Evolutionary conservation across 2,888 invertebrate species (phyloP), one percentile per base, ranked within the genome.

Genomic region (Mimas tiliae): DNA sequence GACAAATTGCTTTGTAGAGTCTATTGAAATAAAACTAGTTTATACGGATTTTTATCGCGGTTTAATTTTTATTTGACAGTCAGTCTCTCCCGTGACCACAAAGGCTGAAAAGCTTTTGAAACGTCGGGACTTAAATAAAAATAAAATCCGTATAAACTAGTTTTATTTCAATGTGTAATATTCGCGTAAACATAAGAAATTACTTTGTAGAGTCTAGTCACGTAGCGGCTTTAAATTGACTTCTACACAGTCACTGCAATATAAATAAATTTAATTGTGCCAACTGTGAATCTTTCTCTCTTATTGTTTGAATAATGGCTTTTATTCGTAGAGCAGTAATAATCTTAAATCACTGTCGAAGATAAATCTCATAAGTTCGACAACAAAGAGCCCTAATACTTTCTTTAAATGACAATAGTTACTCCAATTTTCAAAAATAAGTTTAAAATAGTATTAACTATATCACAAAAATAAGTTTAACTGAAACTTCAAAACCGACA

Each of bases 201-300:
- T n/a, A 21, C 53, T 16, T 34, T 34, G 34, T 38, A 38, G 42
- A 42, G 38, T 58, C 58, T 11, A 9, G 58, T 42, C 38, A 58
- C 58, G 38, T 38, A 58, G 42, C 16, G 42, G 6, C 58, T 19
- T 19, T 34, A 19, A 42, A 19, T 38, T 12, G 58, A 16, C 34
- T 38, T 27, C 14, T 19, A 0, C 12, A 38, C 58, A 58, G 42
- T 42, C 58, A 58, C 58, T 19, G 12, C 42, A 42, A 12, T 21
- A 55, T 55, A 55, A 58, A 58, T 58, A 58, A 58, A 58, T 58
- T 58, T 58, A 58, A 58, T 58, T 58, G 42, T 55, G 11, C 55
- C 55, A 16, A 34, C 34, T 55, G 55, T 58, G 58, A 19, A 58
- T 58, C 58, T 38, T n/a, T 16, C 19, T 12, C 11, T 58, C 19